These are phyloP conservation scores for Metallyticus violacea DNA, from an alignment of 2,888 invertebrate genomes.

Conservation along the genomic window DNA sequence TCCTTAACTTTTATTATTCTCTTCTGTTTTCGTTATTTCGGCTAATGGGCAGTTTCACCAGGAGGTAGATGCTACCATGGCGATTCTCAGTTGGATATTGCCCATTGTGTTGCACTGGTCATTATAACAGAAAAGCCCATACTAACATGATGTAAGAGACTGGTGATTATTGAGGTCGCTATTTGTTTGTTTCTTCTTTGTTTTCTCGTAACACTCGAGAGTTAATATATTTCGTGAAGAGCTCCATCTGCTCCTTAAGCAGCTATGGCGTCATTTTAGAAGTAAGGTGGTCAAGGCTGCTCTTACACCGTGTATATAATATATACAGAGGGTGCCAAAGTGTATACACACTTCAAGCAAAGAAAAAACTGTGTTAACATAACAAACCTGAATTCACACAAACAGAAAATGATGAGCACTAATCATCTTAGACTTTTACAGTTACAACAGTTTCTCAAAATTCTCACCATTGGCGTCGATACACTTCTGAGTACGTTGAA, in stretches of 20 bases:
- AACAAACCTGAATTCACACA: too few species aligned
- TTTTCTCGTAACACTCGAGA: neutral
- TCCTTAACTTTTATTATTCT: neutral
- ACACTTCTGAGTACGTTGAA: too few species aligned
- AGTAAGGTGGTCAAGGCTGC: neutral
- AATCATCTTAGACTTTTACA: too few species aligned
- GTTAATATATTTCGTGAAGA: neutral
- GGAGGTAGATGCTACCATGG: neutral
- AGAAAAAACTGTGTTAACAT: too few species aligned
- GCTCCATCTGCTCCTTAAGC: neutral
- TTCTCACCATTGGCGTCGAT: too few species aligned
- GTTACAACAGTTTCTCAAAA: too few species aligned
- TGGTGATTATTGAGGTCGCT: neutral
- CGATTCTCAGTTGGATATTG: neutral
- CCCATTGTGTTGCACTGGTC: neutral
- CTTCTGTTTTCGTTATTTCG: neutral
- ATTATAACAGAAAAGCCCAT: neutral
- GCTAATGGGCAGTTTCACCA: neutral
- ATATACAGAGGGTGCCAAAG: too few species aligned
- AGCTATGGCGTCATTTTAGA: neutral
- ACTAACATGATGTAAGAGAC: neutral
- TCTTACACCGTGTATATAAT: too few species aligned
- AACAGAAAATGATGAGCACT: too few species aligned
- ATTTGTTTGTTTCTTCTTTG: neutral
- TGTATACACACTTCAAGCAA: too few species aligned